Conservation (phyloP, 2,797 vertebrate genomes). For the Sebastiscus albofasciatus region DNA sequence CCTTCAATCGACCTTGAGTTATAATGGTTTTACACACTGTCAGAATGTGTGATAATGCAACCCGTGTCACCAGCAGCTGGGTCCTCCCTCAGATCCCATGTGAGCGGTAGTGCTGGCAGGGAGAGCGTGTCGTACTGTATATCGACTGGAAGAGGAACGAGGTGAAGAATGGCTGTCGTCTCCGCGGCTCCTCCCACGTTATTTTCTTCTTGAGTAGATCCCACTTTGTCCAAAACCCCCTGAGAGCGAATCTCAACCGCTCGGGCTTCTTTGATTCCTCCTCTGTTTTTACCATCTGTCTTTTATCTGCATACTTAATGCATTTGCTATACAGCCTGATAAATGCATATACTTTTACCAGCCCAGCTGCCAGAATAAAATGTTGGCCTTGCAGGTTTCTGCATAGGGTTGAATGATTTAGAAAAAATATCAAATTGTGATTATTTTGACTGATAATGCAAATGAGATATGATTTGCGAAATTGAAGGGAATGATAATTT, state of each 20-base stretch:
- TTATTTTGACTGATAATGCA: too few species aligned
- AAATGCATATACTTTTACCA: not conserved
- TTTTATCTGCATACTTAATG: not conserved
- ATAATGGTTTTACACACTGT: constrained; percentile 2
- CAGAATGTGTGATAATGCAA: constrained; percentile 7
- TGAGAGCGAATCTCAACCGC: fast-evolving
- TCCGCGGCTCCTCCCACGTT: not conserved
- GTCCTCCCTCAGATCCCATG: not conserved
- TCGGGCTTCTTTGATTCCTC: not conserved
- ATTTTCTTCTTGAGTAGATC: not conserved
- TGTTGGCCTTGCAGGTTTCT: fast-evolving
- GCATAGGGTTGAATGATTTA: too few species aligned
- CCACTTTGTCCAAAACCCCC: not conserved
- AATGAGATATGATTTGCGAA: too few species aligned
- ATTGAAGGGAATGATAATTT: too few species aligned
- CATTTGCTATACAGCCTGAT: not conserved
- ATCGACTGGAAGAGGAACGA: not conserved
- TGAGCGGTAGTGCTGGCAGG: not conserved
- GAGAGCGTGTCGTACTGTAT: not conserved
- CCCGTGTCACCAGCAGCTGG: not conserved
- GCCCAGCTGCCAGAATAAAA: too few species aligned
- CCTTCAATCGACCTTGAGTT: not conserved
- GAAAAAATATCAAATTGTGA: too few species aligned
- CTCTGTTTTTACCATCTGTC: not conserved
- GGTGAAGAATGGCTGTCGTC: not conserved